Evolutionary conservation across 2,888 invertebrate species (phyloP).

Genomic region (Agrenia bidenticulata): DNA sequence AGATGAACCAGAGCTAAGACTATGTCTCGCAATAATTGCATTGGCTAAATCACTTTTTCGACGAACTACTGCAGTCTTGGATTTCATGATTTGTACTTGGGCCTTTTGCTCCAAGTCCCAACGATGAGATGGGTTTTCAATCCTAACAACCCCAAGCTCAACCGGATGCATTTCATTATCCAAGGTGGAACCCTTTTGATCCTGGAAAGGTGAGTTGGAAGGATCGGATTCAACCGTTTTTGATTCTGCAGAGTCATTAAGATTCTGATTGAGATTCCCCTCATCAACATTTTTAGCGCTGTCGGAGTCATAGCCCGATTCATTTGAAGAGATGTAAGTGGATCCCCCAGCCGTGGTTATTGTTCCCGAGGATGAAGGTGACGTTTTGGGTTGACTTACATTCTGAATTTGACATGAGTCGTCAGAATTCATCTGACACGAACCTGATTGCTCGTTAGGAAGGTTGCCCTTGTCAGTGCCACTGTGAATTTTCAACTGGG

Average conservation of each 20-base stretch:
- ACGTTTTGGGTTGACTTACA: constrained; percentile 17
- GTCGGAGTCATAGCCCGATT: constrained; percentile 81
- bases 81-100: constrained; percentile 25
- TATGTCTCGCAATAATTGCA: constrained; percentile 35
- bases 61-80: constrained; percentile 46
- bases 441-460: constrained; percentile 9
- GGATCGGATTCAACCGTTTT: constrained; percentile 12
- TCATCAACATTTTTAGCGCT: constrained; percentile 58
- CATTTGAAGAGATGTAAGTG: constrained; percentile 78
- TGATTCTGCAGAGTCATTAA: constrained; percentile 16
- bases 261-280: constrained; percentile 9
- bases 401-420: constrained; percentile 22
- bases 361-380: constrained; percentile 4
- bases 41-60: constrained; percentile 51
- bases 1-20: constrained; percentile 10
- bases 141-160: constrained; percentile 13
- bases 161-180: constrained; percentile 13
- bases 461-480: not conserved
- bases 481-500: not conserved
- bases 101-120: constrained; percentile 32
- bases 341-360: constrained; percentile 45
- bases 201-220: constrained; percentile 14
- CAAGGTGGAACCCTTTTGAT: not conserved
- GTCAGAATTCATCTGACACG: not conserved
- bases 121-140: constrained; percentile 13